Percentiles rank a stretch among this genome's conserved stretches.
Conservation (phyloP, 2,113 vertebrate genomes). For the Rafetus swinhoei region DNA sequence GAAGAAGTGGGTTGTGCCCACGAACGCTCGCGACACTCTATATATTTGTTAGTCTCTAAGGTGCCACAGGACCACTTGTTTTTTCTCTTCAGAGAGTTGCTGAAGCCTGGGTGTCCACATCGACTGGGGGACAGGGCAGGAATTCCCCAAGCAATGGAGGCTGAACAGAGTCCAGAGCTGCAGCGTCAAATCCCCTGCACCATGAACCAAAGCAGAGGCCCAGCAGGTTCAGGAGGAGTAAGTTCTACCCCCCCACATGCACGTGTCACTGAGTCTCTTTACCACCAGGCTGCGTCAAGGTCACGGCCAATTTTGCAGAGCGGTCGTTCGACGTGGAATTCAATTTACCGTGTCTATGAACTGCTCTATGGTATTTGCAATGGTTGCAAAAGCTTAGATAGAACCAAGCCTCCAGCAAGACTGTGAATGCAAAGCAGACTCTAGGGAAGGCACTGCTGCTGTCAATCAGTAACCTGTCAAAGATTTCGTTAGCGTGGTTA, state of each 20-base stretch:
- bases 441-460: background rate
- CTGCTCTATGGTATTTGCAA: conserved; percentile 8
- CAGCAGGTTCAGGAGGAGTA: background rate
- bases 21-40: too few species aligned
- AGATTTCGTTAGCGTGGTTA: background rate
- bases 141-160: background rate
- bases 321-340: conserved; percentile 10
- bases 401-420: background rate
- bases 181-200: background rate
- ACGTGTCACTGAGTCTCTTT: background rate
- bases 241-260: background rate
- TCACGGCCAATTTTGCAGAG: background rate
- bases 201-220: background rate
- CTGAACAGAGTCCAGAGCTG: background rate
- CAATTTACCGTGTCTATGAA: conserved; percentile 2
- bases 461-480: background rate
- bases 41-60: too few species aligned
- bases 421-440: background rate
- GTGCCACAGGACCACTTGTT: too few species aligned
- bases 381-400: background rate
- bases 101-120: background rate
- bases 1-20: too few species aligned
- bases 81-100: background rate
- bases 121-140: background rate
- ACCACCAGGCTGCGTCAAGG: conserved; percentile 6